Conservation (phyloP, 2,113 vertebrate genomes). For the Marcusenius ussheri region DNA sequence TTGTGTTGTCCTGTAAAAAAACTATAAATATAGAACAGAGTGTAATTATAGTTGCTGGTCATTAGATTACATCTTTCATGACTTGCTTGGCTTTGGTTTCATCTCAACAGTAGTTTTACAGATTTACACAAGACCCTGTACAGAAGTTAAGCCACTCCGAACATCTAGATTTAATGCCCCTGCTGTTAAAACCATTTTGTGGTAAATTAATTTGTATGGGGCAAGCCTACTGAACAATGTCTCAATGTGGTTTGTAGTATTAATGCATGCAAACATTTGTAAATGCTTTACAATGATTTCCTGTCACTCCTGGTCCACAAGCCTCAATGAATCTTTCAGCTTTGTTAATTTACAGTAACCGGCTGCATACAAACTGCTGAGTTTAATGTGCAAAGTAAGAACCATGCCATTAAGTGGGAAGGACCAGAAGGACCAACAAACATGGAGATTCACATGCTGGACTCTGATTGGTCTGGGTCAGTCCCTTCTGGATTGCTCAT, state of each 20-base stretch:
- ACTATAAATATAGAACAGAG: background rate
- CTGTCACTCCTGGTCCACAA: background rate
- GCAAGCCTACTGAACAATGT: background rate
- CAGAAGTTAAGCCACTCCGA: background rate
- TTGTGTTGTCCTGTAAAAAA: background rate
- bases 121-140: background rate
- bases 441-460: background rate
- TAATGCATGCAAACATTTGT: background rate
- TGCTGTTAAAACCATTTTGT: background rate
- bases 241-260: background rate
- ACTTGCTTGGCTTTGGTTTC: background rate
- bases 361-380: background rate
- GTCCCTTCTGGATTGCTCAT: background rate
- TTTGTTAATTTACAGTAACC: background rate
- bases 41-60: background rate
- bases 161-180: constrained; percentile 1
- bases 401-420: background rate
- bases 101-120: background rate
- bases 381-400: background rate
- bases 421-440: background rate
- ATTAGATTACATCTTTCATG: background rate
- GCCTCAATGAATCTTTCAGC: background rate
- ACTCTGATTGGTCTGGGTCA: background rate
- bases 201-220: background rate
- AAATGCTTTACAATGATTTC: background rate